Evolutionary conservation across 2,888 invertebrate genomes (phyloP).

Genomic region (Amiota communis): DNA sequence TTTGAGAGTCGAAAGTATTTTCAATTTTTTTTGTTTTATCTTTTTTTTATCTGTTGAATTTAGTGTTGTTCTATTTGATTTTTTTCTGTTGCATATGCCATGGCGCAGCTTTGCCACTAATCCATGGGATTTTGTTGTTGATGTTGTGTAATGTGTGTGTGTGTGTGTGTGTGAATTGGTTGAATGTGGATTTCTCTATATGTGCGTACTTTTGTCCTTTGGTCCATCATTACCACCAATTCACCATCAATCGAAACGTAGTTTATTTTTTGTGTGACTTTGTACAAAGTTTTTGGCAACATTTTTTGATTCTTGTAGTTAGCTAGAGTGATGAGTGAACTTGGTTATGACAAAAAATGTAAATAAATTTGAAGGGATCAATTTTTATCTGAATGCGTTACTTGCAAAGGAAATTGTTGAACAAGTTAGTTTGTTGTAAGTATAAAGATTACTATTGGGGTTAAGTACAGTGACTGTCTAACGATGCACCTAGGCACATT

Average conservation of each 20-base stretch:
- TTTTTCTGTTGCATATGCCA: background rate
- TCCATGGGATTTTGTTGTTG: constrained; percentile 29
- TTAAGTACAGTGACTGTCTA: too few relatives aligned
- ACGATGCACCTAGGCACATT: too few relatives aligned
- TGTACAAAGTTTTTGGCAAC: constrained; percentile 9
- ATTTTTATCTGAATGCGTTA: too few relatives aligned
- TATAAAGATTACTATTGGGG: too few relatives aligned
- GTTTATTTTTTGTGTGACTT: background rate
- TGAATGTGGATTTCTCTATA: background rate
- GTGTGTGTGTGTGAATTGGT: background rate
- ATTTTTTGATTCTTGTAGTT: constrained; percentile 5
- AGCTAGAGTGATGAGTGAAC: too few relatives aligned
- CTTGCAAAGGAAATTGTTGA: constrained; percentile 30
- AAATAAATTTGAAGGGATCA: too few relatives aligned
- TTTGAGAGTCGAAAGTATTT: constrained; percentile 24
- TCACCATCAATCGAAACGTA: too few relatives aligned
- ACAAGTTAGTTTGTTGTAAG: constrained; percentile 27
- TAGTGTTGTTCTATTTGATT: background rate
- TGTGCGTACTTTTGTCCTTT: background rate
- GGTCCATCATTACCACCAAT: too few relatives aligned
- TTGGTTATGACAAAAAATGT: too few relatives aligned
- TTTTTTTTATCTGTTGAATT: constrained; percentile 3
- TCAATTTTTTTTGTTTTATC: background rate
- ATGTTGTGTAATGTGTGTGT: constrained; percentile 10
- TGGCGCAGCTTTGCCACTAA: constrained; percentile 24